Percentiles rank a stretch among this genome's conserved stretches.
These are phyloP conservation scores for Prenolepis imparis DNA, from an alignment of 2,888 invertebrate genomes.

Conservation along the genomic window DNA sequence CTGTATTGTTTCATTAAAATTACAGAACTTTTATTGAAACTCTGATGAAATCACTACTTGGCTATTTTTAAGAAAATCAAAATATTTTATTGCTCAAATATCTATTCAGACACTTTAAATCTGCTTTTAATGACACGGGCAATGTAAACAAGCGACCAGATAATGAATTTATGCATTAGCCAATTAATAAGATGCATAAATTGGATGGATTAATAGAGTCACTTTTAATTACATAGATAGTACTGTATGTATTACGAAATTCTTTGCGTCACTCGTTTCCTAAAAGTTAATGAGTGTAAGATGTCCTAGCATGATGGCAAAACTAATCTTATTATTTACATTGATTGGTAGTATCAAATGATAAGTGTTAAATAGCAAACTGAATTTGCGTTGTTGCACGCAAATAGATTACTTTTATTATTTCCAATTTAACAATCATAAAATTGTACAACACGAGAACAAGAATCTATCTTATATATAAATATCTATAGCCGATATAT, in stretches of 20 bases:
- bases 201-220: constrained; percentile 22
- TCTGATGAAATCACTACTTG: not conserved
- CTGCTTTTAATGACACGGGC: not conserved
- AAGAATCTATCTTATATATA: constrained; percentile 46
- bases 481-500: constrained; percentile 43
- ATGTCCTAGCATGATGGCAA: constrained; percentile 23
- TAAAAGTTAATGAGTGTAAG: not conserved
- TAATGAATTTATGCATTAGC: not conserved
- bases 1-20: not conserved
- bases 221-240: constrained; percentile 3
- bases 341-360: constrained; percentile 21
- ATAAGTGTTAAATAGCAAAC: constrained; percentile 31
- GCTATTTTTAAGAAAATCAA: constrained; percentile 1
- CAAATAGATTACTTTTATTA: constrained; percentile 43
- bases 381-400: constrained; percentile 12
- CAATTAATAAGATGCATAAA: not conserved
- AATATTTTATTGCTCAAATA: constrained; percentile 10
- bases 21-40: not conserved
- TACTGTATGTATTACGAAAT: constrained; percentile 1
- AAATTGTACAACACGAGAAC: constrained; percentile 54
- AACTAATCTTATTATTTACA: constrained; percentile 37
- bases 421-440: constrained; percentile 54
- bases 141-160: not conserved
- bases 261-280: not conserved
- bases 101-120: constrained; percentile 11